Percentiles rank a stretch among this genome's conserved stretches.
These are phyloP conservation scores for Hydrocynus forskahlii DNA, from an alignment of 2,797 vertebrate genomes.

Conservation along the genomic window DNA sequence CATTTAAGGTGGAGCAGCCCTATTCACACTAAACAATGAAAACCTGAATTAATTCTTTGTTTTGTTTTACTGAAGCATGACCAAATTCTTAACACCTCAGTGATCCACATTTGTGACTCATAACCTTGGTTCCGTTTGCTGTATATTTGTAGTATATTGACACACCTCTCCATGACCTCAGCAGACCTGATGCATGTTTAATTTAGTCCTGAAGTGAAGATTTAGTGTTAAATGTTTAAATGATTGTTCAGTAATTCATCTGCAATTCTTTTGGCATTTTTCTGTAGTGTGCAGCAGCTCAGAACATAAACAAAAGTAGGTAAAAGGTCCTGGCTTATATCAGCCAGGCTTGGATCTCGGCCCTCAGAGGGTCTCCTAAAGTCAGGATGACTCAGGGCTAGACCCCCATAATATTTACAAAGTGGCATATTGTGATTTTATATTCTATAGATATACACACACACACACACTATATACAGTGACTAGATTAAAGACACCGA, in stretches of 20 bases:
- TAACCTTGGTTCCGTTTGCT: neutral
- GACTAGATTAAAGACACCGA: too few species aligned
- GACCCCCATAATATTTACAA: neutral
- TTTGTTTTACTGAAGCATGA: too few species aligned
- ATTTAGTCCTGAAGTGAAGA: too few species aligned
- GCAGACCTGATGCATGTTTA: neutral
- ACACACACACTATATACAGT: too few species aligned
- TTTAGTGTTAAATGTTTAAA: too few species aligned
- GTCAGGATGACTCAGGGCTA: neutral
- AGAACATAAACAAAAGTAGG: constrained; percentile 24
- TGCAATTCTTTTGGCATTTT: neutral
- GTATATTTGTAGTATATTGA: too few species aligned
- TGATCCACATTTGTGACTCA: neutral
- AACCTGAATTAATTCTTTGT: too few species aligned
- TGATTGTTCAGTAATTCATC: too few species aligned
- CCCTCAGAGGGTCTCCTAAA: neutral
- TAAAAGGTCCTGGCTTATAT: constrained; percentile 50
- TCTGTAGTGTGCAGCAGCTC: neutral
- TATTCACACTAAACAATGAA: too few species aligned
- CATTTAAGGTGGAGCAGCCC: neutral
- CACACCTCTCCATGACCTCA: too few species aligned
- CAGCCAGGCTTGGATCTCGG: neutral
- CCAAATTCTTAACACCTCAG: too few species aligned
- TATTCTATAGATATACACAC: too few species aligned
- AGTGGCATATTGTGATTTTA: neutral